Evolutionary conservation across 2,113 vertebrate genomes (phyloP), one percentile per base, ranked within the genome.

Genomic region (Ciconia stormi): DNA sequence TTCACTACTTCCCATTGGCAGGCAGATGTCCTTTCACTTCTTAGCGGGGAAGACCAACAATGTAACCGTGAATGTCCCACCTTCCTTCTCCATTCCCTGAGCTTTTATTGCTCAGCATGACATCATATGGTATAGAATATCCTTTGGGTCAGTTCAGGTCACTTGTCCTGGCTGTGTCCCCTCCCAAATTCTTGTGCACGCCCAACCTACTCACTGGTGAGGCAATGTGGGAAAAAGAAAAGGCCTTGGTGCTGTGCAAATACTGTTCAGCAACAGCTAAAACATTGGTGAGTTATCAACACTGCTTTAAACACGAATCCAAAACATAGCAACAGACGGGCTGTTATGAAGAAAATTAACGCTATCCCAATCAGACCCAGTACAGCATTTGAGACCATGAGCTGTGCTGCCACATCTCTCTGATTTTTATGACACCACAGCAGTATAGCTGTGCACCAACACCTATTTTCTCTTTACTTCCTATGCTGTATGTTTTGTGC

Each of bases 211-310:
- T 38, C 7, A 49, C 15, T 71, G 18, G 8, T 62, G 13, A 10
- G 7, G 4, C 21, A 71, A 3, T 27, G 6, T 25, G 10, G 15
- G 40, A 19, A 70, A 23, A 77, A 56, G 3, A 22, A 90, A 70
- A 87, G 61, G 11, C 20, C 27, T 61, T n/a, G 18, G 4, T 2
- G 2, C 9, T n/a, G 8, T 70, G n/a, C 27, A 91, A 88, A 20
- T 29, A 25, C 29, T 66, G 9, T 26, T 81, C 26, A 50, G 22
- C 32, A 84, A 46, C 20, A 80, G n/a, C 15, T 40, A 17, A 55
- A 46, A 36, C 15, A 17, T 10, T 32, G 16, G 4, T 0, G 0
- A 4, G 4, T 71, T 50, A 34, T 36, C 21, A 40, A 40, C 3
- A 34, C 10, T 52, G 23, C 11, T 71, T 40, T 40, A n/a, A 8